Conservation (phyloP, 1,140 invertebrate species). For the Drosophila guanche region DNA sequence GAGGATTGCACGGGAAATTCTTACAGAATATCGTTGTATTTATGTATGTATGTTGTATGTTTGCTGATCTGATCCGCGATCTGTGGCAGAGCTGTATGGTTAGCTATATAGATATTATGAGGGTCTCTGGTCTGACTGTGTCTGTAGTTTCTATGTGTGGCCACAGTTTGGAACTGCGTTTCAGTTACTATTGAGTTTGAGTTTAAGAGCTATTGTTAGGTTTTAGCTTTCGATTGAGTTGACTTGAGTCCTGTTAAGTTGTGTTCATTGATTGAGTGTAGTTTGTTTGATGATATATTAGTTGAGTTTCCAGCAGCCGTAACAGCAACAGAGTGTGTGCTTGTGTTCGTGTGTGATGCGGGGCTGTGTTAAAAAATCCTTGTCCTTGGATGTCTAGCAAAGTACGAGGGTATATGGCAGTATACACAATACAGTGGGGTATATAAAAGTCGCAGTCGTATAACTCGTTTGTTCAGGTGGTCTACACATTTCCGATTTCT, state of each 20-base stretch:
- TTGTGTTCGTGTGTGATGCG: slow-evolving; percentile 20
- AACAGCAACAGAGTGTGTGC: slow-evolving; percentile 15
- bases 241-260: slow-evolving; percentile 24
- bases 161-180: slow-evolving; percentile 70
- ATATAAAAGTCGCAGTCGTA: slow-evolving; percentile 58
- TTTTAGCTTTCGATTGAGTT: slow-evolving; percentile 43
- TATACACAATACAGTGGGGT: slow-evolving; percentile 54
- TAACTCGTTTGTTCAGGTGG: slow-evolving; percentile 43
- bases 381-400: slow-evolving; percentile 58
- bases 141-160: slow-evolving; percentile 73
- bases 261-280: slow-evolving; percentile 57
- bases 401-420: slow-evolving; percentile 30
- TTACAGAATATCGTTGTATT: slow-evolving; percentile 58
- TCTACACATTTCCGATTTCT: slow-evolving; percentile 37
- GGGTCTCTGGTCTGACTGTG: slow-evolving; percentile 63
- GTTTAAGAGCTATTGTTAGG: slow-evolving; percentile 66
- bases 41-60: slow-evolving; percentile 39
- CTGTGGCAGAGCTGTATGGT: background rate
- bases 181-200: slow-evolving; percentile 76
- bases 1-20: slow-evolving; percentile 70
- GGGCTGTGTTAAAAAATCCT: slow-evolving; percentile 54
- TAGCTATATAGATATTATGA: slow-evolving; percentile 34
- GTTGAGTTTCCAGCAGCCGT: slow-evolving; percentile 1
- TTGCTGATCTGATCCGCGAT: slow-evolving; percentile 35
- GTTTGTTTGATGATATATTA: slow-evolving; percentile 58